Evolutionary conservation across 2,888 invertebrate genomes (phyloP), one percentile per base, ranked within the genome.

Genomic region (Campopleginae sp.): DNA sequence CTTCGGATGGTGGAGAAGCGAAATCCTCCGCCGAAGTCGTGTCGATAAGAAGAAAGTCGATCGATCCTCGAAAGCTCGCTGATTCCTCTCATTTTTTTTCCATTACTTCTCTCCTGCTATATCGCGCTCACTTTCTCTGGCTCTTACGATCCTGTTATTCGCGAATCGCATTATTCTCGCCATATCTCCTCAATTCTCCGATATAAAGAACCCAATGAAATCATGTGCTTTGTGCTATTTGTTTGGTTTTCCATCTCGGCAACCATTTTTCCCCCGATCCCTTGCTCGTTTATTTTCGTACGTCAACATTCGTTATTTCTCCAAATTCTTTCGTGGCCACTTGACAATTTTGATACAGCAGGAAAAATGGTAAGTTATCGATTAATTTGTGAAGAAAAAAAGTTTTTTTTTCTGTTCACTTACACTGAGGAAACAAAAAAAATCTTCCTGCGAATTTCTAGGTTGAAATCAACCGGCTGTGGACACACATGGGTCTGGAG

Each of bases 31-130:
- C 33, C 66, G 51, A 48, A 71, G 42, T n/a, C 23, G n/a, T n/a
- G 63, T 33, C 48, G 78, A 75, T 66, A 77, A 51, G 61, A 74
- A 84, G 84, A 80, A 84, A 84, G 70, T 44, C 81, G 82, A 86
- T 87, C 80, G 86, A 77, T 80, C 81, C 70, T 79, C 81, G 58
- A 63, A 65, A 80, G 86, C 54, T 78, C 72, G 76, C 75, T 84
- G 74, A 77, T 68, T 77, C 66, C 70, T 79, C 75, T 63, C 48
- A 83, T 61, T 66, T 82, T 81, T 80, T 79, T 54, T 76, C 81
- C 68, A 63, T 48, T 54, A 79, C 77, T 84, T 80, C 81, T 68
- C 74, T 79, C 70, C 54, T 66, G 17, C 31, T 58, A 61, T 71
- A 61, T 63, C 27, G 42, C 61, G 51, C 38, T 27, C 58, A 63